Base-by-base conservation (phyloP, 2,888 invertebrate species). In the Pediacus dermestoides region DNA sequence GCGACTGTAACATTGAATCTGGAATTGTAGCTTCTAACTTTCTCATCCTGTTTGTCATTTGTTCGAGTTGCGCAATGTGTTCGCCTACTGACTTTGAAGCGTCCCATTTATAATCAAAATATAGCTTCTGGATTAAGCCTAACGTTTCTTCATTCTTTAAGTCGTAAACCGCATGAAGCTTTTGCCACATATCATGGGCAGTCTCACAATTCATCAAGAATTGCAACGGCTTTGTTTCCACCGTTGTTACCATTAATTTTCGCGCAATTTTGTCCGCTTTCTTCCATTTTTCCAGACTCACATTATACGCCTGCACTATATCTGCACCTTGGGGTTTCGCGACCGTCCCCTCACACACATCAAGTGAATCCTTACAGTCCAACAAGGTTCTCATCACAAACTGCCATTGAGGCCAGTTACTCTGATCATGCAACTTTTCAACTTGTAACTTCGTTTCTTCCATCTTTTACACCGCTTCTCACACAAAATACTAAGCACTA, bases 141-240 rank as follows among this genome's bases (percentile, higher is more conserved):
- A 52, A 16, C 44, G 33, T 46, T 28, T 46, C 45, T 1, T 47
- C 50, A 0, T 41, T 48, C 16, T 48, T 53, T 37, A 45, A 31
- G 6, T 55, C 52, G 12, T 44, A 55, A 1, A 53, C 42, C 7
- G 27, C 7, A 14, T 46, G 34, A 4, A 53, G 28, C 31, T 55
- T 55, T 7, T 15, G 7, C 52, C 53, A 53, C 48, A 50, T 53
- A 16, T 52, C 47, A 2, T 12, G n/a, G 1, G 51, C 46, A 16
- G 33, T 44, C 4, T 40, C 33, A 6, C 42, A 37, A 16, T 9
- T 34, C 35, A 52, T 36, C 3, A 55, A 14, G 2, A 51, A 33
- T 2, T 50, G 25, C 9, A 50, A 14, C 0, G 53, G 48, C 32
- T 44, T 40, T 1, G 12, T 16, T 28, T 52, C 55, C 1, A 53